phyloP scores from a whole-genome alignment of 92 coral and sea anemone genomes.

The Porites evermanni region DNA sequence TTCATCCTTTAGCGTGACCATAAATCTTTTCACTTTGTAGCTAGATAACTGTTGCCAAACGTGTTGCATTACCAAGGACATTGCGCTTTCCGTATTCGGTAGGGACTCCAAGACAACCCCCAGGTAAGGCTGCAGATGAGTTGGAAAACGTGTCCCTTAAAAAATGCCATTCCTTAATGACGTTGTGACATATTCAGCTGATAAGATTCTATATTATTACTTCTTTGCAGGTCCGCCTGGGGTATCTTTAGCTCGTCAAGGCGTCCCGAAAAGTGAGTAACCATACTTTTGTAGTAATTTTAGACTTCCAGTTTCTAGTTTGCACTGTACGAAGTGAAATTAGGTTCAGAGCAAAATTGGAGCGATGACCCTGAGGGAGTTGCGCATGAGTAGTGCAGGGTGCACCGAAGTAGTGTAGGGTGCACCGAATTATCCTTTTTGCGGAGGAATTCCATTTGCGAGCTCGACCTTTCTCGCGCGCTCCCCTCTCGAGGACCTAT shows the following conservation, averaged over 20 bases:
- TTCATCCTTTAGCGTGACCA: too few species aligned
- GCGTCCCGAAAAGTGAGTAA: conserved; percentile 66
- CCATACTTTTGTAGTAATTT: neutral
- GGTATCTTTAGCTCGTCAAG: conserved; percentile 72
- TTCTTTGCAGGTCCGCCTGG: conserved; percentile 85
- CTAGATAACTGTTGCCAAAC: conserved; percentile 87
- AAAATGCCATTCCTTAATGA: neutral
- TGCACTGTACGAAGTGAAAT: too few species aligned
- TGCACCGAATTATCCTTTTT: too few species aligned
- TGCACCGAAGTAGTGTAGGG: too few species aligned
- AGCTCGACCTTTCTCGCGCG: too few species aligned
- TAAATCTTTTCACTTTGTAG: conserved; percentile 37
- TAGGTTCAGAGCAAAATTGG: too few species aligned
- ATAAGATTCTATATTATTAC: neutral
- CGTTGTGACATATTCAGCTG: too few species aligned
- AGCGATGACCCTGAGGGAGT: too few species aligned
- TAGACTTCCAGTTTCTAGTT: neutral
- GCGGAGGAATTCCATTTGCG: too few species aligned
- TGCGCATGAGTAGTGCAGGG: too few species aligned
- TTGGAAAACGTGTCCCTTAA: neutral
- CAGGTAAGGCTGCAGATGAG: conserved; percentile 47
- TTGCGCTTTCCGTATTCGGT: conserved; percentile 75
- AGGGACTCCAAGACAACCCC: conserved; percentile 96
- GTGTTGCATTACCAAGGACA: conserved; percentile 80
- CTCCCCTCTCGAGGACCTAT: too few species aligned